These are phyloP conservation scores for Ctenomys sociabilis DNA, from an alignment of 2,113 vertebrate species.

Conservation along the genomic window DNA sequence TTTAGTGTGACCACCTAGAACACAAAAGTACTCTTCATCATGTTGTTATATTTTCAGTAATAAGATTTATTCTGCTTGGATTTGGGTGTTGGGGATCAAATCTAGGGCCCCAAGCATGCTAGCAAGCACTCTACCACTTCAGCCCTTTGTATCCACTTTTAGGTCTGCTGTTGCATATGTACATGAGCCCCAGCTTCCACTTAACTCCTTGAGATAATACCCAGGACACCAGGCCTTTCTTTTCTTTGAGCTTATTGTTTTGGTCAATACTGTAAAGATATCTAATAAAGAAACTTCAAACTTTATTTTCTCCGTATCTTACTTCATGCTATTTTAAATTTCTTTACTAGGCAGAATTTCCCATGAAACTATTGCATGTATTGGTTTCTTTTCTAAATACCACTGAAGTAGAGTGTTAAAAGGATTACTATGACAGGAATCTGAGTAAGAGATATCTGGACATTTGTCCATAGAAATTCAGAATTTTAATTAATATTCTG, in stretches of 20 bases:
- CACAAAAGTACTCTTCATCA: background rate
- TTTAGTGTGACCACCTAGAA: background rate
- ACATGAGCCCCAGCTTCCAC: background rate
- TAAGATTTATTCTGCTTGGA: background rate
- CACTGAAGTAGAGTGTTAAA: slow-evolving; percentile 12
- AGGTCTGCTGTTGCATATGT: background rate
- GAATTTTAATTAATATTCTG: slow-evolving; percentile 47
- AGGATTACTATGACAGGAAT: background rate
- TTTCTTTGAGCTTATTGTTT: background rate
- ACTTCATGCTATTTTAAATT: slow-evolving; percentile 34
- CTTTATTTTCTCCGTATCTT: slow-evolving; percentile 9
- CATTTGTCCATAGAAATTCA: slow-evolving; percentile 50
- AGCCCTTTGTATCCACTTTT: background rate
- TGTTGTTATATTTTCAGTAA: background rate
- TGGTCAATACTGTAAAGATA: background rate
- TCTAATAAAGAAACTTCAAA: background rate
- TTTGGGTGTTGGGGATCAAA: background rate
- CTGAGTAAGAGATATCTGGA: background rate
- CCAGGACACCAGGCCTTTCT: background rate
- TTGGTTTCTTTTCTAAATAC: slow-evolving; percentile 41
- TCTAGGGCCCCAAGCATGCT: background rate
- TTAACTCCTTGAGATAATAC: background rate
- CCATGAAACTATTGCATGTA: slow-evolving; percentile 1
- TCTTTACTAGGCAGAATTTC: slow-evolving; percentile 24
- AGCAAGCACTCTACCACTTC: background rate